Evolutionary conservation across 2,888 invertebrate genomes (phyloP).

Genomic region (Sussaba pulchella): DNA sequence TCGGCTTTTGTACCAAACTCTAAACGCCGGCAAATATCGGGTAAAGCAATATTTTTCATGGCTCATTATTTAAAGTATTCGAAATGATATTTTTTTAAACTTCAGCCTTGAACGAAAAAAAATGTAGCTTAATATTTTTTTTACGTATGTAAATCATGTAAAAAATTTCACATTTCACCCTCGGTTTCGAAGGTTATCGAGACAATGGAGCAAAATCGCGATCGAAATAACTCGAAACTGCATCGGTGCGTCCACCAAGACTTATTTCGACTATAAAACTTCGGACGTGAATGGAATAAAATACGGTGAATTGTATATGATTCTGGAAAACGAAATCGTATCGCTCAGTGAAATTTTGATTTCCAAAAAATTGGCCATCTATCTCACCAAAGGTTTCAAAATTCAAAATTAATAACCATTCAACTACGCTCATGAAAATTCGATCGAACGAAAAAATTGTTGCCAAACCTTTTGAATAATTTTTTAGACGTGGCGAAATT

Average conservation of each 20-base stretch:
- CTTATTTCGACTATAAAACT: slow-evolving; percentile 74
- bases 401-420: neutral
- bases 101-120: too few species aligned
- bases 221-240: slow-evolving; percentile 73
- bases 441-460: neutral
- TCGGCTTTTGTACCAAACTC: too few species aligned
- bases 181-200: slow-evolving; percentile 48
- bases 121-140: too few species aligned
- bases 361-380: slow-evolving; percentile 72
- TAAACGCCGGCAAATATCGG: too few species aligned
- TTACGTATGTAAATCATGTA: too few species aligned
- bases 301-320: slow-evolving; percentile 79
- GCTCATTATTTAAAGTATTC: too few species aligned
- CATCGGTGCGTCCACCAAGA: slow-evolving; percentile 68
- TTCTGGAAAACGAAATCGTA: slow-evolving; percentile 73
- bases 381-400: slow-evolving; percentile 69
- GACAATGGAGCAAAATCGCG: slow-evolving; percentile 74
- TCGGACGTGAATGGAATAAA: slow-evolving; percentile 68
- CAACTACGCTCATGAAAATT: neutral
- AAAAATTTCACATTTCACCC: neutral
- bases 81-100: too few species aligned
- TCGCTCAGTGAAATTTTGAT: slow-evolving; percentile 74
- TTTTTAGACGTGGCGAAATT: slow-evolving; percentile 48
- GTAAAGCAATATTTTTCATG: too few species aligned
- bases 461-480: slow-evolving; percentile 3